phyloP scores from a whole-genome alignment of 1,140 invertebrate genomes.

The Drosophila melanica region DNA sequence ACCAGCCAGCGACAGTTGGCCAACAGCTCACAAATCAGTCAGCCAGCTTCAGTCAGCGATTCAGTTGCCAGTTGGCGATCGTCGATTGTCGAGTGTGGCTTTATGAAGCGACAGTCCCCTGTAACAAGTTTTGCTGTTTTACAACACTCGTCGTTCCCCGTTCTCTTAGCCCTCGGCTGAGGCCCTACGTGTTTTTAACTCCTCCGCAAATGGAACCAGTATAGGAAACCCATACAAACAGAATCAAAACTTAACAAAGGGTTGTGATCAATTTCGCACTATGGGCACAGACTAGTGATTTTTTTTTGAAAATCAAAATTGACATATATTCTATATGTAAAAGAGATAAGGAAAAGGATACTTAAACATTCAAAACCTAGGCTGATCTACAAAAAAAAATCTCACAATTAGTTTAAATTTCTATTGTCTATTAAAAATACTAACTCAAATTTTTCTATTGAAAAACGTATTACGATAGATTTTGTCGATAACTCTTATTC shows the following conservation, averaged over 20 bases:
- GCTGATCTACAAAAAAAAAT: no score
- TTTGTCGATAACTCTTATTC: no score
- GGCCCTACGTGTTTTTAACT: slow-evolving; percentile 43
- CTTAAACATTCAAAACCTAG: no score
- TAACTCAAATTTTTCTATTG: no score
- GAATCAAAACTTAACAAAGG: slow-evolving; percentile 35
- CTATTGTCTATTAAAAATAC: no score
- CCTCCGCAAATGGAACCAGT: slow-evolving; percentile 61
- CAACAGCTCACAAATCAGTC: slow-evolving; percentile 67
- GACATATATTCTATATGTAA: background rate
- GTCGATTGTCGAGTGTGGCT: slow-evolving; percentile 57
- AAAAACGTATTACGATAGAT: no score
- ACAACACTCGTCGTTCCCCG: slow-evolving; percentile 17
- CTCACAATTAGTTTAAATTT: no score
- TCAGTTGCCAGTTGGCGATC: slow-evolving; percentile 24
- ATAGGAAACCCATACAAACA: slow-evolving; percentile 16
- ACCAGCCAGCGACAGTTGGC: slow-evolving; percentile 38
- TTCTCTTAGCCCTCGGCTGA: slow-evolving; percentile 1
- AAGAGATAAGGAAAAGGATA: background rate
- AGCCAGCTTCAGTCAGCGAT: slow-evolving; percentile 46
- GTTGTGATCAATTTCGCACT: background rate
- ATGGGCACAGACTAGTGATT: background rate
- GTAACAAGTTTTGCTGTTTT: slow-evolving; percentile 63
- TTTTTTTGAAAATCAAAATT: background rate
- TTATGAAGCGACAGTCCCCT: slow-evolving; percentile 46